phyloP scores from a whole-genome alignment of 1,140 invertebrate genomes.

The Maniola jurtina region DNA sequence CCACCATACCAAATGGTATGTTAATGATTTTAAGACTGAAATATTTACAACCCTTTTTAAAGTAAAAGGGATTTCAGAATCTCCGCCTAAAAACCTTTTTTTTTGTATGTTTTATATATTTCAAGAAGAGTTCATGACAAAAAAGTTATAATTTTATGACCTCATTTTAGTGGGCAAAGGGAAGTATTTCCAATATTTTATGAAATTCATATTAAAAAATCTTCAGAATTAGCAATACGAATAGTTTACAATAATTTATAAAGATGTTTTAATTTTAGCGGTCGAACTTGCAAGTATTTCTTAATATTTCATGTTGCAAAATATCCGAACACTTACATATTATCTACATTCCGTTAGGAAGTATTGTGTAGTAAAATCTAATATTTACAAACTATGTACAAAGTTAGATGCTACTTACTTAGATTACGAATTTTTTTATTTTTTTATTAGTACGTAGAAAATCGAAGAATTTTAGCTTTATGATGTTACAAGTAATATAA shows the following conservation, averaged over 20 bases:
- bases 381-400: slow-evolving; percentile 66
- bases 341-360: slow-evolving; percentile 36
- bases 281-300: background rate
- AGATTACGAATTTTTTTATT: background rate
- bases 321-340: slow-evolving; percentile 23
- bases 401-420: slow-evolving; percentile 28
- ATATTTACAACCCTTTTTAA: too few relatives aligned
- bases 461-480: slow-evolving; percentile 20
- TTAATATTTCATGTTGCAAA: slow-evolving; percentile 17
- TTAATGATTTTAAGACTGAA: too few relatives aligned
- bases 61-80: too few relatives aligned
- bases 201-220: too few relatives aligned
- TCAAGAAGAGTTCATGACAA: too few relatives aligned
- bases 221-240: too few relatives aligned
- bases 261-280: background rate
- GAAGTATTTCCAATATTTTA: too few relatives aligned
- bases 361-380: slow-evolving; percentile 49
- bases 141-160: too few relatives aligned
- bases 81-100: too few relatives aligned
- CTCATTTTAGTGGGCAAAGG: too few relatives aligned
- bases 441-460: slow-evolving; percentile 19
- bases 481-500: background rate
- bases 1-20: too few relatives aligned
- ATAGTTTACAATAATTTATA: background rate
- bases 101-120: too few relatives aligned